Evolutionary conservation across 2,797 vertebrate genomes (phyloP).

Genomic region (Pelochelys cantorii): DNA sequence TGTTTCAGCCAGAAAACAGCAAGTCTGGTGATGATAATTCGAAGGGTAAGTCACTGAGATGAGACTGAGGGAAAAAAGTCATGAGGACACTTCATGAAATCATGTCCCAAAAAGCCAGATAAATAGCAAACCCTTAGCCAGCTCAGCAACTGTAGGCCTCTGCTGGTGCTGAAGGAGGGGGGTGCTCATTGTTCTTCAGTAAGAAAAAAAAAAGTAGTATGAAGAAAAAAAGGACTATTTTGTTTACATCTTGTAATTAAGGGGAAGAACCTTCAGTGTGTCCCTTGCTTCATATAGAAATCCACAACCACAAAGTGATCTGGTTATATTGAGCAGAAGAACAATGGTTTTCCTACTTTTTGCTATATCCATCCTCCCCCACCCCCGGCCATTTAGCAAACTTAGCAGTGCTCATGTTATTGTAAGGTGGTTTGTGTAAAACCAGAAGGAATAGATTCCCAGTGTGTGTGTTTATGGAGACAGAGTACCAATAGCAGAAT

Average conservation of each 20-base stretch:
- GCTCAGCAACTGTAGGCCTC: not conserved
- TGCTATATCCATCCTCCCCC: not conserved
- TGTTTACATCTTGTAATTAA: not conserved
- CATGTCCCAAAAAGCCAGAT: not conserved
- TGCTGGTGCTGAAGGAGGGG: not conserved
- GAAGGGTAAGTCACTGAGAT: fast-evolving
- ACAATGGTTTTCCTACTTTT: constrained; percentile 11
- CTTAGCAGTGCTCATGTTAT: constrained; percentile 57
- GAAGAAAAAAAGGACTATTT: not conserved
- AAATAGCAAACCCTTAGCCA: not conserved
- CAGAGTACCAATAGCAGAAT: constrained; percentile 54
- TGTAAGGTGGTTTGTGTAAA: constrained; percentile 44
- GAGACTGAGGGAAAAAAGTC: not conserved
- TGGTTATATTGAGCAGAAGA: not conserved
- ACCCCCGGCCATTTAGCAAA: not conserved
- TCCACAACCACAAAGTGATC: not conserved
- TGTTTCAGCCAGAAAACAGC: not conserved
- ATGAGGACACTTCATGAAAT: not conserved
- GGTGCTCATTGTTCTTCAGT: not conserved
- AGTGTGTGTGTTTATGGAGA: constrained; percentile 59
- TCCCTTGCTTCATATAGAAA: not conserved
- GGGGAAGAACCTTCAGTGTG: not conserved
- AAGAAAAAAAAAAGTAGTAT: not conserved
- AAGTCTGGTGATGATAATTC: not conserved
- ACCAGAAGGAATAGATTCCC: constrained; percentile 67